phyloP scores from a whole-genome alignment of 2,888 invertebrate genomes.

The Noctua janthina region DNA sequence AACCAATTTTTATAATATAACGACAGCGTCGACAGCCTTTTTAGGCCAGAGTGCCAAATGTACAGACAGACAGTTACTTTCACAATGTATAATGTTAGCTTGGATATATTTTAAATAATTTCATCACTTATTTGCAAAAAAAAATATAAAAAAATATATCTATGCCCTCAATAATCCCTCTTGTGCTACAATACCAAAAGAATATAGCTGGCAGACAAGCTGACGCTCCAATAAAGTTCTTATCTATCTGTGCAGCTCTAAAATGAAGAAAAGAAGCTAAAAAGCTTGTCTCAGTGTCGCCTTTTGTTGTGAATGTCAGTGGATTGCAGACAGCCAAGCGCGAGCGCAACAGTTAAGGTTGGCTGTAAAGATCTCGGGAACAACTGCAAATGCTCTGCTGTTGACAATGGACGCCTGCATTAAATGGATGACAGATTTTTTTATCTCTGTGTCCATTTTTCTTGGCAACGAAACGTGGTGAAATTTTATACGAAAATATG shows the following conservation, averaged over 20 bases:
- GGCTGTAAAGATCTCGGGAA: conserved; percentile 48
- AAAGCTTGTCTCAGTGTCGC: conserved; percentile 42
- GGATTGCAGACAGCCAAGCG: conserved; percentile 58
- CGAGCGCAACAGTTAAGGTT: conserved; percentile 64
- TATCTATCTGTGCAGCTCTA: conserved; percentile 25
- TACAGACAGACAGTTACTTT: too few relatives aligned
- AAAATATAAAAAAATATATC: neutral
- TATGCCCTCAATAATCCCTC: neutral
- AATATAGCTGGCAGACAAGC: conserved; percentile 14
- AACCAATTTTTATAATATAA: too few relatives aligned
- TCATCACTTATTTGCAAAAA: neutral
- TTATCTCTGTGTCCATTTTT: conserved; percentile 37
- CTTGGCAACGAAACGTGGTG: conserved; percentile 12
- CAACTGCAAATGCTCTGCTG: conserved; percentile 56
- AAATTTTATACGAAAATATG: neutral
- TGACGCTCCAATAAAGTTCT: conserved; percentile 45
- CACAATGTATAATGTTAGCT: neutral
- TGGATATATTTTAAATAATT: neutral
- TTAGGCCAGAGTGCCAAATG: neutral
- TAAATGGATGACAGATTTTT: conserved; percentile 47
- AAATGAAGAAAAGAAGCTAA: conserved; percentile 42
- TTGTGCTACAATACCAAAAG: neutral
- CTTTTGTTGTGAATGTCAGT: conserved; percentile 62
- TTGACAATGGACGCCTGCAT: conserved; percentile 58
- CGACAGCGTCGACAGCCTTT: too few relatives aligned